phyloP scores from a whole-genome alignment of 2,888 invertebrate genomes.

The Caenorhabditis parvicauda region DNA sequence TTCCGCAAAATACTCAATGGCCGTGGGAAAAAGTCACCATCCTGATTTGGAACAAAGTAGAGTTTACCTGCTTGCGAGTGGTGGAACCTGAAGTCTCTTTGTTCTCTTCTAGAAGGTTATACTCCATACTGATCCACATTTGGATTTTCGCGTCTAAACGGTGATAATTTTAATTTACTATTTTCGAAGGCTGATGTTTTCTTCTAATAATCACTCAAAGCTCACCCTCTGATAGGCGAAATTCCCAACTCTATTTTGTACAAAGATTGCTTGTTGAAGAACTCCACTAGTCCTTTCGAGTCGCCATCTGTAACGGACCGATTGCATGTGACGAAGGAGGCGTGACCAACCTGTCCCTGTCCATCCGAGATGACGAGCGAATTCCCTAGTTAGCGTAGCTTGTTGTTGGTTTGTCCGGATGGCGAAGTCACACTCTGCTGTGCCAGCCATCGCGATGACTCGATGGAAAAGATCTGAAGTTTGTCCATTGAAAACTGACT shows the following conservation, averaged over 20 bases:
- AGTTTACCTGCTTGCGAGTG: conserved; percentile 34
- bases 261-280: conserved; percentile 22
- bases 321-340: no score
- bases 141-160: no score
- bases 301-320: conserved; percentile 16
- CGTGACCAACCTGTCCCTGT: no score
- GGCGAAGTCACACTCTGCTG: conserved; percentile 36
- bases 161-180: no score
- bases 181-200: no score
- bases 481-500: not conserved
- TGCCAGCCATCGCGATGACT: conserved; percentile 46
- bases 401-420: conserved; percentile 26
- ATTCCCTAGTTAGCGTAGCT: conserved; percentile 24
- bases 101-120: no score
- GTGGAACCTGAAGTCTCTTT: no score
- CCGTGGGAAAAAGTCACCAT: conserved; percentile 46
- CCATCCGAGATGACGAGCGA: conserved; percentile 33
- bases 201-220: no score
- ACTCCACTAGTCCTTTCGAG: conserved; percentile 18
- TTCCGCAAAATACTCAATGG: conserved; percentile 28
- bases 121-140: no score
- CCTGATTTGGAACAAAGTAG: conserved; percentile 40
- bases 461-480: conserved; percentile 41
- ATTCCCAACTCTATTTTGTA: conserved; percentile 35
- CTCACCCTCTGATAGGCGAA: conserved; percentile 28